These are phyloP conservation scores for Phrynocephalus guinanensis DNA, from an alignment of 2,797 vertebrate genomes.

Conservation along the genomic window DNA sequence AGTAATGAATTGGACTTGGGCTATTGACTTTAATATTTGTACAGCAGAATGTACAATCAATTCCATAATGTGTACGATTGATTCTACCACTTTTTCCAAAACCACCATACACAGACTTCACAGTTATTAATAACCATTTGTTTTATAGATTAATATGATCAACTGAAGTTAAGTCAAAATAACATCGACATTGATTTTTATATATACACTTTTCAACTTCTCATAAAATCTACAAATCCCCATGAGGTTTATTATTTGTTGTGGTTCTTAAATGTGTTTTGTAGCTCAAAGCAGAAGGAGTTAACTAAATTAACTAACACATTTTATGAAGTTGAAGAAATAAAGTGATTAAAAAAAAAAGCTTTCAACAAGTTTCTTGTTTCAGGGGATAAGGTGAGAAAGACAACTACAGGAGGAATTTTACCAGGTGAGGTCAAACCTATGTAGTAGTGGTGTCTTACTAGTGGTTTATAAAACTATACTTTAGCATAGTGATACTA, in stretches of 20 bases:
- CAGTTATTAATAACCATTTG: conserved; percentile 53
- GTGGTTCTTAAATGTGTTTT: conserved; percentile 11
- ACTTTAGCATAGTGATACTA: too few species aligned
- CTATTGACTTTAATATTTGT: conserved; percentile 50
- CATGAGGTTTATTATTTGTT: conserved; percentile 17
- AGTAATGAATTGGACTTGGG: conserved; percentile 39
- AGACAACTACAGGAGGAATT: too few species aligned
- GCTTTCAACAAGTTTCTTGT: conserved; percentile 5
- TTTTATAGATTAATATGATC: conserved; percentile 51
- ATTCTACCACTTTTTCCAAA: conserved; percentile 51
- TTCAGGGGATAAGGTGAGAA: not conserved
- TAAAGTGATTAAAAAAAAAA: not conserved
- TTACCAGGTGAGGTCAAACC: too few species aligned
- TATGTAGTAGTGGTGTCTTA: too few species aligned
- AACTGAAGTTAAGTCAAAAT: conserved; percentile 45
- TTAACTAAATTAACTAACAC: conserved; percentile 6
- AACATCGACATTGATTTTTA: conserved; percentile 46
- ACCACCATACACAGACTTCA: conserved; percentile 44
- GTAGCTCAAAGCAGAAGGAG: not conserved
- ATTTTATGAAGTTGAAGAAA: not conserved
- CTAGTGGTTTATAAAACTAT: too few species aligned
- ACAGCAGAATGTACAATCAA: conserved; percentile 56
- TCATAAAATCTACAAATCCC: conserved; percentile 11
- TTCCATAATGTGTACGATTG: conserved; percentile 49
- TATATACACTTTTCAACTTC: conserved; percentile 30